These are phyloP conservation scores for Maniola hyperantus DNA, from an alignment of 2,888 invertebrate species.

Conservation along the genomic window DNA sequence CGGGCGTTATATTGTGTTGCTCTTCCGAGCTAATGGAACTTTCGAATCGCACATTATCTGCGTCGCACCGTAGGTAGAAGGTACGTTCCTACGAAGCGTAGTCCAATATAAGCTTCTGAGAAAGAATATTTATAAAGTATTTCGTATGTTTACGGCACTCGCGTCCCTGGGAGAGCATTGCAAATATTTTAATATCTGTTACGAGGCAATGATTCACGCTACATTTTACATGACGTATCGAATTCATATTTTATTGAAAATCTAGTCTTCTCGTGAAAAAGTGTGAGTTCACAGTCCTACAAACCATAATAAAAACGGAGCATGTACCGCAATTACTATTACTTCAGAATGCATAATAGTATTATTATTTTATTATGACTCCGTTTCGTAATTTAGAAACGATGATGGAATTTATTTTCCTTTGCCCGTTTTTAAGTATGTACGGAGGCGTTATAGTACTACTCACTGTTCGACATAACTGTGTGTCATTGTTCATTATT, in stretches of 20 bases:
- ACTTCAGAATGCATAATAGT: not conserved
- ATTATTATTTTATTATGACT: not conserved
- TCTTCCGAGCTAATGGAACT: conserved; percentile 26
- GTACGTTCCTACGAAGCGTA: conserved; percentile 50
- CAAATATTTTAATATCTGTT: conserved; percentile 63
- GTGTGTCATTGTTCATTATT: conserved; percentile 40
- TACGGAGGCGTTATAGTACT: not conserved
- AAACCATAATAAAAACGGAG: not conserved
- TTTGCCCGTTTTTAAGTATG: not conserved
- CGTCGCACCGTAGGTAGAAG: conserved; percentile 14
- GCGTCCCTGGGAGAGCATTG: conserved; percentile 63
- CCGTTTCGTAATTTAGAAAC: not conserved
- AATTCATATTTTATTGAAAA: conserved; percentile 4
- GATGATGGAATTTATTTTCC: conserved; percentile 1
- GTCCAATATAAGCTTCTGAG: conserved; percentile 58
- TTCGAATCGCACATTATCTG: conserved; percentile 25
- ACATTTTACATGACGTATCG: conserved; percentile 37
- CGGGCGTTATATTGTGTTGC: conserved; percentile 15
- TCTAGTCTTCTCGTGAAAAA: not conserved
- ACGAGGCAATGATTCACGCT: conserved; percentile 48
- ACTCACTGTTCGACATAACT: conserved; percentile 24
- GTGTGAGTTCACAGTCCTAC: not conserved
- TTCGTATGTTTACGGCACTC: conserved; percentile 58
- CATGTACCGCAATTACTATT: not conserved
- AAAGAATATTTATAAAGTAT: conserved; percentile 53